These are phyloP conservation scores for Lonchura striata DNA, from an alignment of 2,113 vertebrate species.

Conservation along the genomic window DNA sequence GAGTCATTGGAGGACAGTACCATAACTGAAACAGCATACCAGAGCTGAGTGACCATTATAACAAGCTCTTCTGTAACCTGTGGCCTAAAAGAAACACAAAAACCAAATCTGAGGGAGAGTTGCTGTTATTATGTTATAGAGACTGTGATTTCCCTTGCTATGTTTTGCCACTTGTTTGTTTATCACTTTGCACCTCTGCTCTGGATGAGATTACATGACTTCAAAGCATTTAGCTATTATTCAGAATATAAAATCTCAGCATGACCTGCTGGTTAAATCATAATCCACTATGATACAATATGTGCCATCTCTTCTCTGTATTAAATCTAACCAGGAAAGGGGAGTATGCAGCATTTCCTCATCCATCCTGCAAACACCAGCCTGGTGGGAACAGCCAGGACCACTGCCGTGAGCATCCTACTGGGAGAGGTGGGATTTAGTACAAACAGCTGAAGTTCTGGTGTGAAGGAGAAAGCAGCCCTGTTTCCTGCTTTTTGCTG, in stretches of 20 bases:
- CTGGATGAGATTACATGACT: neutral
- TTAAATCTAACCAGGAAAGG: neutral
- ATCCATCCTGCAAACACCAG: neutral
- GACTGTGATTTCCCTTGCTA: neutral
- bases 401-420: neutral
- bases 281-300: neutral
- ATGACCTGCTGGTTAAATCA: neutral
- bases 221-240: neutral
- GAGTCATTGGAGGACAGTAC: neutral
- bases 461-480: neutral
- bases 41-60: neutral
- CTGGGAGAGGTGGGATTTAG: neutral
- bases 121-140: neutral
- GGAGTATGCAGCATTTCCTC: neutral
- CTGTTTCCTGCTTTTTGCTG: neutral
- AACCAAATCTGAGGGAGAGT: neutral
- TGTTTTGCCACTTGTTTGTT: neutral
- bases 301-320: neutral
- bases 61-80: neutral
- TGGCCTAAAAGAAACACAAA: neutral
- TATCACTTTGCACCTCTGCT: neutral
- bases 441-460: neutral
- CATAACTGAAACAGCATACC: neutral
- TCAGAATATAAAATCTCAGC: neutral
- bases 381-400: neutral